These are phyloP conservation scores for Sweltsa coloradensis DNA, from an alignment of 1,140 invertebrate species.

Conservation along the genomic window DNA sequence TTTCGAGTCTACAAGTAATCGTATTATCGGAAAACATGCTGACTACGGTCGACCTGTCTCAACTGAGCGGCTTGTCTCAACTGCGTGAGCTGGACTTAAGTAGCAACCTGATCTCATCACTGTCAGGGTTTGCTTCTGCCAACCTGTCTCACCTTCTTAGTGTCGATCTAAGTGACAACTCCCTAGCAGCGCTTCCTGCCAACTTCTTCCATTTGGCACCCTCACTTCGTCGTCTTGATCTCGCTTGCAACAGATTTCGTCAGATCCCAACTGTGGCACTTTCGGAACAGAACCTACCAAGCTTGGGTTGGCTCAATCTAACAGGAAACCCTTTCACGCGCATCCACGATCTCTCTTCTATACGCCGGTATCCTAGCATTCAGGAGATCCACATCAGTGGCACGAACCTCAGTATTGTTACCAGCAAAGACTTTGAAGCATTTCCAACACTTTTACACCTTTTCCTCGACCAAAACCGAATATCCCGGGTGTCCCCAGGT, in stretches of 20 bases:
- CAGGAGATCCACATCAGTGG: slow-evolving; percentile 68
- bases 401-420: slow-evolving; percentile 74
- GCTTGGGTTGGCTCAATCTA: slow-evolving; percentile 61
- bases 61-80: slow-evolving; percentile 55
- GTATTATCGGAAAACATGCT: slow-evolving; percentile 59
- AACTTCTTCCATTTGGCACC: slow-evolving; percentile 67
- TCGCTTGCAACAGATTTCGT: slow-evolving; percentile 68
- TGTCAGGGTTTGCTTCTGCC: slow-evolving; percentile 62
- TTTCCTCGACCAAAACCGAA: slow-evolving; percentile 58
- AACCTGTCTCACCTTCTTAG: slow-evolving; percentile 56
- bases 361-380: slow-evolving; percentile 34
- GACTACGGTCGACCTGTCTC: slow-evolving; percentile 57
- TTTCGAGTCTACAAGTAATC: slow-evolving; percentile 42
- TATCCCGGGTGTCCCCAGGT: slow-evolving; percentile 69
- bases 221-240: slow-evolving; percentile 56
- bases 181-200: slow-evolving; percentile 57
- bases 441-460: slow-evolving; percentile 67
- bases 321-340: slow-evolving; percentile 66
- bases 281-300: slow-evolving; percentile 57
- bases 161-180: slow-evolving; percentile 63
- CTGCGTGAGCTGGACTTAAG: slow-evolving; percentile 61
- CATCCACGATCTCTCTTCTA: slow-evolving; percentile 47
- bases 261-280: slow-evolving; percentile 69
- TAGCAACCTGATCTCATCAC: slow-evolving; percentile 57
- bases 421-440: slow-evolving; percentile 78